These are phyloP conservation scores for Aramus guarauna DNA, from an alignment of 2,113 vertebrate genomes.

Conservation along the genomic window DNA sequence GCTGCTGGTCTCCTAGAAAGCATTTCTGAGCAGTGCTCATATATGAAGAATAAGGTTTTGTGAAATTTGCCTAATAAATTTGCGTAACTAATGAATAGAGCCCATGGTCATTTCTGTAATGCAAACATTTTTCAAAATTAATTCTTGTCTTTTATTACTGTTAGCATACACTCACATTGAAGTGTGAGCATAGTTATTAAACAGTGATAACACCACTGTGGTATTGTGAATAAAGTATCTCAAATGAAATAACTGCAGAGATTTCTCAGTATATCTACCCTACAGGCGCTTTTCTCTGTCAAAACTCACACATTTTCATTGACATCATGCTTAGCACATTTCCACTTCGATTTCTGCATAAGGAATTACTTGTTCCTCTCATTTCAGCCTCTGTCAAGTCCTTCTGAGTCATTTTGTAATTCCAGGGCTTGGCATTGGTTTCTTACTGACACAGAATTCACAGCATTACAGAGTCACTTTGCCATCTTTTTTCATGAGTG, in stretches of 20 bases:
- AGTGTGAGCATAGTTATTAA: neutral
- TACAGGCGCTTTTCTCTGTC: neutral
- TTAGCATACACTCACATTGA: neutral
- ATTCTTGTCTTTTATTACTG: neutral
- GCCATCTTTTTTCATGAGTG: neutral
- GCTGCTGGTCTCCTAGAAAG: neutral
- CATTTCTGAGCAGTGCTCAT: neutral
- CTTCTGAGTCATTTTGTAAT: neutral
- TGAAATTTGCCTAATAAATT: neutral
- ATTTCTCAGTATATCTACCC: neutral
- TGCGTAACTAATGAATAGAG: neutral
- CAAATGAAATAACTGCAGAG: neutral
- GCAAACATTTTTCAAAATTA: neutral
- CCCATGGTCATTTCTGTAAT: neutral
- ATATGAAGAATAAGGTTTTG: neutral
- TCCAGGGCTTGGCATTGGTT: neutral
- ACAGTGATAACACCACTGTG: neutral
- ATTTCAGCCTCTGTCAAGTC: neutral
- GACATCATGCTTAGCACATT: neutral
- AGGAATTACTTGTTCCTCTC: neutral
- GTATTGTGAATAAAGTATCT: neutral
- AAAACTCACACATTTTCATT: neutral
- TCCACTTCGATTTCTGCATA: neutral
- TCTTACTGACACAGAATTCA: neutral
- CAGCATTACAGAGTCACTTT: neutral